phyloP scores from a whole-genome alignment of 2,797 vertebrate species.

The Typhlichthys eigenmanni region DNA sequence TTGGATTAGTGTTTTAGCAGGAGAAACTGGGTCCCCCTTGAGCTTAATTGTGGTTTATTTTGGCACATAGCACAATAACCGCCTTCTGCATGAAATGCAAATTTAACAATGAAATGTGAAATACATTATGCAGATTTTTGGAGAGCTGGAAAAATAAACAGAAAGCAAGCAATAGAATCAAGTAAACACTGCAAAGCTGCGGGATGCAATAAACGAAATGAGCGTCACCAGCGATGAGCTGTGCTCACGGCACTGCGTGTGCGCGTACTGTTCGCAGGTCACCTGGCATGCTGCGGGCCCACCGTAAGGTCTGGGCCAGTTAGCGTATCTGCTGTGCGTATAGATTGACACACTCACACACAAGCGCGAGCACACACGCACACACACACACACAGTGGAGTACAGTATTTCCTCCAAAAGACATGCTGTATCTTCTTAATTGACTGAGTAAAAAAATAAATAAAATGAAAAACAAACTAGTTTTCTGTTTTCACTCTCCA shows the following conservation, averaged over 20 bases:
- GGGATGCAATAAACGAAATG: conserved; percentile 36
- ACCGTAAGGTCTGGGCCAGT: conserved; percentile 46
- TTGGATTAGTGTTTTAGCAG: conserved; percentile 69
- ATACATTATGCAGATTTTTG: conserved; percentile 68
- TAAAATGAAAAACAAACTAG: conserved; percentile 20
- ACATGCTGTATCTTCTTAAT: conserved; percentile 56
- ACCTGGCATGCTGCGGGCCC: conserved; percentile 22
- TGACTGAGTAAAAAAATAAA: conserved; percentile 6
- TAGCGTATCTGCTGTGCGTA: conserved; percentile 47
- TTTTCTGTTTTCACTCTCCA: conserved; percentile 57
- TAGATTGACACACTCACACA: conserved; percentile 33
- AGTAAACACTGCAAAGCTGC: conserved; percentile 54
- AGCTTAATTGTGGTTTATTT: conserved; percentile 76
- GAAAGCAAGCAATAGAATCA: conserved; percentile 35
- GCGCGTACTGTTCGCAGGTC: conserved; percentile 27
- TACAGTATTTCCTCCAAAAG: conserved; percentile 49
- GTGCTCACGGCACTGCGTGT: conserved; percentile 51
- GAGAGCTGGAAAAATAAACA: conserved; percentile 46
- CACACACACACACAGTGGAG: conserved; percentile 10
- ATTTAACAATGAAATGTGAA: conserved; percentile 70
- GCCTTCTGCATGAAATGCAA: conserved; percentile 70
- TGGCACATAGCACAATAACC: conserved; percentile 53
- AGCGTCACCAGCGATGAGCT: conserved; percentile 49
- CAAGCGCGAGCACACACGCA: conserved; percentile 6
- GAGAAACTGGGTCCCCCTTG: conserved; percentile 61